phyloP scores from a whole-genome alignment of 2,888 invertebrate species.

The Dusona sp. region DNA sequence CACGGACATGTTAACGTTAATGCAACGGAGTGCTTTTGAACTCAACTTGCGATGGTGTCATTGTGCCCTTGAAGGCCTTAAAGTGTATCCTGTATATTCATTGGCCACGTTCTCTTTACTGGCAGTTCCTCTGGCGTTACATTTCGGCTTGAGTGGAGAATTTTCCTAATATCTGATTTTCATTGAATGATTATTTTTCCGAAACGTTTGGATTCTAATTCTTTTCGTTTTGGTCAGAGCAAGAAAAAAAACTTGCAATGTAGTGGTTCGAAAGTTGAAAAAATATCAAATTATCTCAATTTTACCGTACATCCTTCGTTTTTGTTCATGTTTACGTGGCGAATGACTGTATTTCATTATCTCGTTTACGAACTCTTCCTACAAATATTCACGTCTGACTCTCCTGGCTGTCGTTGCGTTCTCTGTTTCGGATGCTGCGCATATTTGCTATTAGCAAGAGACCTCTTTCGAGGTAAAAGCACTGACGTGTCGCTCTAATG shows the following conservation, averaged over 20 bases:
- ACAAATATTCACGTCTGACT: conserved; percentile 29
- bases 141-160: neutral
- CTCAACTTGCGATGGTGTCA: conserved; percentile 15
- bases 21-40: conserved; percentile 26
- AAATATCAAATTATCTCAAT: neutral
- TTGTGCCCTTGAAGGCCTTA: neutral
- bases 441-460: conserved; percentile 28
- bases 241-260: neutral
- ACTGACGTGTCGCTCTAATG: conserved; percentile 80
- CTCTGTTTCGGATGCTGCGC: conserved; percentile 1
- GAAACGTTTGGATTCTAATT: neutral
- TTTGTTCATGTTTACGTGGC: neutral
- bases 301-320: neutral
- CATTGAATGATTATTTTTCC: too few relatives aligned
- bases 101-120: conserved; percentile 1
- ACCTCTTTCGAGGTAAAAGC: conserved; percentile 75
- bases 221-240: neutral
- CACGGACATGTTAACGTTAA: conserved; percentile 33
- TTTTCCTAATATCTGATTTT: neutral
- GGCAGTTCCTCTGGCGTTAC: neutral
- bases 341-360: conserved; percentile 3
- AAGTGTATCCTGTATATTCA: neutral
- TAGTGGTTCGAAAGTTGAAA: neutral
- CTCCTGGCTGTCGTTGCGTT: conserved; percentile 14
- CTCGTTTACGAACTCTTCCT: conserved; percentile 2